Conservation (phyloP, 2,113 vertebrate species). For the Vulpes lagopus region DNA sequence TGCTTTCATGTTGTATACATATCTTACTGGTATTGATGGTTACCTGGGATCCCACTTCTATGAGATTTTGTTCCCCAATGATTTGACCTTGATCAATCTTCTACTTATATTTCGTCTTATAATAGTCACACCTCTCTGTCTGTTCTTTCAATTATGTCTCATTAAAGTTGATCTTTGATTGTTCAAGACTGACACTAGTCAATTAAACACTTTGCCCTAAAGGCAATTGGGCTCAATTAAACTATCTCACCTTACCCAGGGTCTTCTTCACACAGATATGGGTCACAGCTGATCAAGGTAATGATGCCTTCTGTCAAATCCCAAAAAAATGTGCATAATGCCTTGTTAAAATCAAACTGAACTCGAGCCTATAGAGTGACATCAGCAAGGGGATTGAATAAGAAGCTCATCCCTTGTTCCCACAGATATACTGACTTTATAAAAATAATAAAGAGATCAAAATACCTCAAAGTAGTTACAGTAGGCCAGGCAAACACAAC, state of each 20-base stretch:
- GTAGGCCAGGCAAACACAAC: neutral
- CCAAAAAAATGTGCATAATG: neutral
- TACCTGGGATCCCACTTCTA: neutral
- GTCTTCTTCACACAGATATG: neutral
- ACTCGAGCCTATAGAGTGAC: neutral
- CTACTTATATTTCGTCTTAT: neutral
- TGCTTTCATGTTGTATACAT: fast-evolving
- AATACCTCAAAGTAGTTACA: neutral
- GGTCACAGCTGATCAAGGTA: neutral
- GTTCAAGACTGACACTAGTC: neutral
- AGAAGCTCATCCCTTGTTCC: neutral
- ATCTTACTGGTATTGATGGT: neutral
- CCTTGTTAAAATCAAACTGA: neutral
- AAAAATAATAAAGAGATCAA: neutral
- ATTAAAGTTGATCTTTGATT: neutral
- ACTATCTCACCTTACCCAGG: neutral
- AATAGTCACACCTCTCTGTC: neutral
- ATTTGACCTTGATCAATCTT: neutral
- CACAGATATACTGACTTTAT: neutral
- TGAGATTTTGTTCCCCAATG: neutral
- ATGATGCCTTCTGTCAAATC: neutral
- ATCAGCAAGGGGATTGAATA: neutral
- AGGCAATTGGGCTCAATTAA: neutral
- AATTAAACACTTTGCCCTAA: neutral
- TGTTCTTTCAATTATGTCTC: neutral